Conservation (phyloP, 2,888 invertebrate genomes). For the Mimumesa dahlbomi region DNA sequence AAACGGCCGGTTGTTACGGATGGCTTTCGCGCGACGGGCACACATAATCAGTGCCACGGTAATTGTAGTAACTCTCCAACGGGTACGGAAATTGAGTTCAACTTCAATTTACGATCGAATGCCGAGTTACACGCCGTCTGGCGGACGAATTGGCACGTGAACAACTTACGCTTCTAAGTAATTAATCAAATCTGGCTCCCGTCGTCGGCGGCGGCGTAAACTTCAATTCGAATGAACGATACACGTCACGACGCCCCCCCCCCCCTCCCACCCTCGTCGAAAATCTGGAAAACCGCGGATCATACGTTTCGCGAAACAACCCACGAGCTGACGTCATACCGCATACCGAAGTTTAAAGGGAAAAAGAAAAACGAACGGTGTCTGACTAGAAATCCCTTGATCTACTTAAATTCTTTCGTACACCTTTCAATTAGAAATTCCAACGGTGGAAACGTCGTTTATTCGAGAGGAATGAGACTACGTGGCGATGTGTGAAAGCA, state of each 20-base stretch:
- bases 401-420: no score
- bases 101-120: conserved; percentile 57
- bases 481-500: no score
- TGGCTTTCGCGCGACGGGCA: conserved; percentile 16
- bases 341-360: conserved; percentile 24
- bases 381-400: not conserved
- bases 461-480: no score
- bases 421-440: not conserved
- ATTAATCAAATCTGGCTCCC: conserved; percentile 64
- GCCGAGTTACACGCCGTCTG: conserved; percentile 43
- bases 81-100: conserved; percentile 54
- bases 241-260: no score
- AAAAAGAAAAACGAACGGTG: conserved; percentile 24
- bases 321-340: conserved; percentile 32
- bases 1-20: conserved; percentile 15
- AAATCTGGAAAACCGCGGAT: conserved; percentile 63
- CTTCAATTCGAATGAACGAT: conserved; percentile 66
- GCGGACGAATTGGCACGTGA: conserved; percentile 40
- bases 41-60: conserved; percentile 18
- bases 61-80: conserved; percentile 50
- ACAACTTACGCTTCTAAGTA: conserved; percentile 60
- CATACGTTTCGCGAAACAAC: conserved; percentile 47
- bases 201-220: conserved; percentile 57
- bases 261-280: conserved; percentile 43
- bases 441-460: no score